Conservation (phyloP, 2,113 vertebrate genomes). For the Apaloderma vittatum region DNA sequence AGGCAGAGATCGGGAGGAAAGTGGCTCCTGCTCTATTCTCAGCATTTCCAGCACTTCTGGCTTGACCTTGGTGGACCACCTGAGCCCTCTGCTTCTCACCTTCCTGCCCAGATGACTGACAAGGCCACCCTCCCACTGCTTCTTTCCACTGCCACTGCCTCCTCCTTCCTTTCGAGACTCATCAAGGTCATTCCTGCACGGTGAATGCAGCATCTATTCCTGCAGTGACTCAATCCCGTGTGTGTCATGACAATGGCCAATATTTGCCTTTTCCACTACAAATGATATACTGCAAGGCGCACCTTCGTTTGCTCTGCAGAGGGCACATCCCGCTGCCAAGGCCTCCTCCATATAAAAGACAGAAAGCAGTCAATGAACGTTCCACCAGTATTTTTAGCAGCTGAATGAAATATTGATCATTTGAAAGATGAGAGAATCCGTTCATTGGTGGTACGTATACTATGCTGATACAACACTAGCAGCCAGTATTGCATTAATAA, state of each 20-base stretch:
- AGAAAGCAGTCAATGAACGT: neutral
- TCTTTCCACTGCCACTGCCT: neutral
- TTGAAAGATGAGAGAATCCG: neutral
- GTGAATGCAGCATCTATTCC: accelerated
- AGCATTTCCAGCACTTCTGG: slow-evolving; percentile 6
- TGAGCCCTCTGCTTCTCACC: neutral
- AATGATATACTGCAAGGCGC: neutral
- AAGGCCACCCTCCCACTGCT: neutral
- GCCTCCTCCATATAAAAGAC: neutral
- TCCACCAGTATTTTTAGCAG: neutral
- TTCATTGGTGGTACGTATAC: neutral
- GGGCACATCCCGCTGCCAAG: neutral
- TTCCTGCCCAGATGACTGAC: neutral
- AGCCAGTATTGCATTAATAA: neutral
- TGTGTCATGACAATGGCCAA: neutral
- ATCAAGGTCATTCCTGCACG: neutral
- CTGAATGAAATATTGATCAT: slow-evolving; percentile 16
- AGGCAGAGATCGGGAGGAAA: neutral
- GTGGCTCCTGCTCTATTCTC: slow-evolving; percentile 35
- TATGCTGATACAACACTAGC: accelerated
- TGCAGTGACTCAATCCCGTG: neutral
- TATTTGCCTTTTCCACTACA: slow-evolving; percentile 21
- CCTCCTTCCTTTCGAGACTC: neutral
- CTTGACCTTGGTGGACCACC: slow-evolving; percentile 19
- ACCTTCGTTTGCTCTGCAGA: slow-evolving; percentile 1